Conservation (phyloP, 2,113 vertebrate genomes). For the Numenius arquata region DNA sequence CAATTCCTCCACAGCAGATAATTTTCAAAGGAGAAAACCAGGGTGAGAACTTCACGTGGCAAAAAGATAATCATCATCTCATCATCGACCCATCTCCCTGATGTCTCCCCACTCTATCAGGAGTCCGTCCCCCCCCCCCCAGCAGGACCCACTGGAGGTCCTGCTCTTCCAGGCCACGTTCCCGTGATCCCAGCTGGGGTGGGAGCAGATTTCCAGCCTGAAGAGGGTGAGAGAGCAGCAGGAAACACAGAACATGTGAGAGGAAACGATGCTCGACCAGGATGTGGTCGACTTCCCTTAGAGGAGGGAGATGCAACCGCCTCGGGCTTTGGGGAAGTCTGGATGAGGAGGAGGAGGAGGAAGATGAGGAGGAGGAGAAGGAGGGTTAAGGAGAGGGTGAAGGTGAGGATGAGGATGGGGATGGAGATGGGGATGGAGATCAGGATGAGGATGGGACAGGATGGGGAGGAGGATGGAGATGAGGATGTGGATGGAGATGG, state of each 20-base stretch:
- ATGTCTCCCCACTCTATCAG: rapidly evolving
- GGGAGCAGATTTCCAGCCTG: not conserved
- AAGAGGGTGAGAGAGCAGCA: not conserved
- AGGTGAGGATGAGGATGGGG: too few species aligned
- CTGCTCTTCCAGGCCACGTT: not conserved
- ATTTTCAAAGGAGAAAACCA: not conserved
- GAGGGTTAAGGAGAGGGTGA: not conserved
- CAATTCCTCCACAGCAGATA: not conserved
- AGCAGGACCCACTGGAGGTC: not conserved
- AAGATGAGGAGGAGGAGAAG: not conserved
- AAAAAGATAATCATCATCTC: rapidly evolving
- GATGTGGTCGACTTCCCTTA: not conserved
- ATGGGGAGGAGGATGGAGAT: too few species aligned
- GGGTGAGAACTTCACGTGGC: not conserved
- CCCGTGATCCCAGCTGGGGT: not conserved
- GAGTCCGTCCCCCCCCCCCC: not conserved
- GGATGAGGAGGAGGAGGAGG: not conserved
- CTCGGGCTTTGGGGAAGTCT: not conserved
- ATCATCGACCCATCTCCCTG: not conserved
- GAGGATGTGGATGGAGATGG: too few species aligned
- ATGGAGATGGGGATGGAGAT: too few species aligned
- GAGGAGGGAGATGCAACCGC: not conserved
- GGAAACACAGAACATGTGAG: not conserved
- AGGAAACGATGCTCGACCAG: not conserved
- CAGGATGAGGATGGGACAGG: too few species aligned